A percentile compares a stretch with the other conserved stretches of the same genome.
Conservation (phyloP, 2,797 vertebrate genomes). For the Anabacerthia variegaticeps region DNA sequence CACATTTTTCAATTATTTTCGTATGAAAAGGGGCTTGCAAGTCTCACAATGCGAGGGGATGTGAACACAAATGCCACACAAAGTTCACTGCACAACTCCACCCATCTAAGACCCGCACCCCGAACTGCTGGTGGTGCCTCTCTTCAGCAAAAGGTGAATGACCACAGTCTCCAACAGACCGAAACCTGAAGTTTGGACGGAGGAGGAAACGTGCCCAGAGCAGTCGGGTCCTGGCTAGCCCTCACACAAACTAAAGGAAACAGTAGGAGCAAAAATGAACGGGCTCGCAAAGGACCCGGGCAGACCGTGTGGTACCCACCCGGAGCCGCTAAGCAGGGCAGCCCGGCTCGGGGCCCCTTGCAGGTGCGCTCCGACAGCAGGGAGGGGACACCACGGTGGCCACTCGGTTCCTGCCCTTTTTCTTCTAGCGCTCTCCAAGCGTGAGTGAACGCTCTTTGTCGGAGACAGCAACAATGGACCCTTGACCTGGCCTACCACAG, state of each 20-base stretch:
- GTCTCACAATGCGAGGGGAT: accelerated
- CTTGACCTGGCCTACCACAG: background rate
- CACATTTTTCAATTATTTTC: background rate
- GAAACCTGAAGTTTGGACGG: background rate
- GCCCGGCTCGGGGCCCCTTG: background rate
- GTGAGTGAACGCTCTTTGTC: background rate
- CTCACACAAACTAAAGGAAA: background rate
- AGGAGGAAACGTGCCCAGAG: accelerated
- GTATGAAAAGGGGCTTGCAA: background rate
- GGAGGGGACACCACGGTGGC: background rate
- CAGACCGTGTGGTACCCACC: accelerated
- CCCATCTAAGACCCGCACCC: background rate
- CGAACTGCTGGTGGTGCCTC: background rate
- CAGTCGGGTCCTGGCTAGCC: background rate
- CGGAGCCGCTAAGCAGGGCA: background rate
- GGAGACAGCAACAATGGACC: background rate
- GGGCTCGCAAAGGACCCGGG: background rate
- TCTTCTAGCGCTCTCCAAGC: background rate
- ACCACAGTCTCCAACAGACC: accelerated
- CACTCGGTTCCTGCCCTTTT: background rate
- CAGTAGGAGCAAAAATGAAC: accelerated
- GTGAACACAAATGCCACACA: background rate
- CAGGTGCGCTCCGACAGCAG: accelerated
- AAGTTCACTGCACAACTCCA: background rate
- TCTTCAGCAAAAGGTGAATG: background rate